Evolutionary conservation across 2,888 invertebrate species (phyloP), one percentile per base, ranked within the genome.

Genomic region (Smittia sp.): DNA sequence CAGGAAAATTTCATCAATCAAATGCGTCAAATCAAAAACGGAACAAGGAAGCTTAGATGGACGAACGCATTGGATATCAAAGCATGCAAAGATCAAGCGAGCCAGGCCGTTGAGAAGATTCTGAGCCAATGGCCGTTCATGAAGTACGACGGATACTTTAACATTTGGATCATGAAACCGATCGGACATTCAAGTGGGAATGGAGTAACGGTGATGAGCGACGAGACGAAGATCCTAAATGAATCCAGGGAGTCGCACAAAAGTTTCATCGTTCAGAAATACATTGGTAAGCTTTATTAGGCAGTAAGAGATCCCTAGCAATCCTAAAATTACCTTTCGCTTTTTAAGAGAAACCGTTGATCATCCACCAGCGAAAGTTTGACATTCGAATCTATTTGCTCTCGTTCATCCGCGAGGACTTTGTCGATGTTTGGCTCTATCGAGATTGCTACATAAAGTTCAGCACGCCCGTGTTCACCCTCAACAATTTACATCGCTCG

Each of bases 181-280:
- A 89, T 88, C 7, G 88, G 89, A 77, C 88, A 89, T 76, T 91
- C 90, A 27, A 85, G 92, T 79, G 93, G 93, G 0, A 84, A 89
- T 79, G 93, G 93, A 1, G 93, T 93, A 76, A 85, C 86, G 77
- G 86, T 93, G 80, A 90, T 90, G 77, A 88, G 91, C 77, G 87
- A 88, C 76, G 81, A 93, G 75, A 86, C 86, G 75, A 88, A 88
- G 68, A 90, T 93, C 77, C 81, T 88, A 75, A 86, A 87, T 2
- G 46, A 32, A 32, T n/a, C n/a, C n/a, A n/a, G n/a, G n/a, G n/a
- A n/a, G n/a, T n/a, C n/a, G n/a, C n/a, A n/a, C n/a, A n/a, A n/a
- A n/a, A n/a, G n/a, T n/a, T n/a, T n/a, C 81, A 87, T 93, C n/a
- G 86, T 93, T 25, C 93, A 94, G 81, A 94, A 94, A 83, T 94